Base-by-base conservation (phyloP, 2,888 invertebrate species). In the Sarcophaga variegata region DNA sequence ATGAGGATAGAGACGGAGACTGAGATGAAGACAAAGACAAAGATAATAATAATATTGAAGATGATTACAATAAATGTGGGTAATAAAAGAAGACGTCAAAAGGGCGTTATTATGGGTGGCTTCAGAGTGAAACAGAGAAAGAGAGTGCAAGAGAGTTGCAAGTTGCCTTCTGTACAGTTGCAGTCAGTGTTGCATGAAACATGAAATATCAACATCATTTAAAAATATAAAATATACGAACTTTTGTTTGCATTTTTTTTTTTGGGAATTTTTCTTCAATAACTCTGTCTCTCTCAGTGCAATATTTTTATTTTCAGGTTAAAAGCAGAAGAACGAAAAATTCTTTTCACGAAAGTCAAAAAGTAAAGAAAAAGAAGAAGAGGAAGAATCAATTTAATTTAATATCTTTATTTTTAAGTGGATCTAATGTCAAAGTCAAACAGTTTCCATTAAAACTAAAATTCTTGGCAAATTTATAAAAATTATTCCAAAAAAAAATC, bases 151-250 rank as follows among this genome's bases (percentile, higher is more conserved):
- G 17, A 49, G 49, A 49, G 17, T 54, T 12, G 8, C 60, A 74
- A 69, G 25, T 45, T 64, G 59, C 17, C 59, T 70, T 71, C 37
- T 37, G 37, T 84, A 60, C 80, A 84, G 70, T 54, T 54, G 71
- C 81, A 84, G 47, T 60, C 75, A 84, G 74, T 81, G 81, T 87
- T 81, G 87, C 87, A 84, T 87, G 87, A 86, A 86, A 86, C 86
- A 83, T 86, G 86, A 87, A 87, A 87, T 87, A 87, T 87, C 83
- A 87, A 87, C 87, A 87, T 84, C 87, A 84, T 81, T 87, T 87
- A 80, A 80, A 84, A 63, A 77, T 70, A 80, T 83, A 69, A 79
- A 83, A 83, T 63, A 83, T 62, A 76, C 63, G 5, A 81, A 66
- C 0, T 47, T 80, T 79, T 79, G 74, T 62, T 47, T 66, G 27